Evolutionary conservation across 2,888 invertebrate species (phyloP), one percentile per base, ranked within the genome.

Genomic region (Pogonocherus hispidulus): DNA sequence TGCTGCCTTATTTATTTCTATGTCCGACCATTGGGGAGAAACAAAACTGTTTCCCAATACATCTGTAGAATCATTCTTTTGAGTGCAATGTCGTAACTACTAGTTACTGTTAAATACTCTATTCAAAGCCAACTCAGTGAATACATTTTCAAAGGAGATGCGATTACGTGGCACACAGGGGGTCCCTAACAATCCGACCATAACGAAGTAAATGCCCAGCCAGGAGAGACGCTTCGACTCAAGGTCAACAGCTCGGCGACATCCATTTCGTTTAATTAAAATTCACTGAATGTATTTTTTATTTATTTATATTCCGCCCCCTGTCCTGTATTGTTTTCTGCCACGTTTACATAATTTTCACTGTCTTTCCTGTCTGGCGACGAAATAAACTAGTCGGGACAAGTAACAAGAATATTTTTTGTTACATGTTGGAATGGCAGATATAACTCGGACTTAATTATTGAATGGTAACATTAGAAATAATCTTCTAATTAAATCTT

Each of bases 111-210:
- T 52, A 52, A 52, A 52, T 52, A 27, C 27, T 16, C 51, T 18
- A 52, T 27, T 52, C 27, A 27, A 52, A 27, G 5, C 27, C 27
- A 27, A 52, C 27, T 27, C 51, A 52, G 23, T 20, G 51, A 49
- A 49, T 27, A 27, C n/a, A 16, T 52, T 52, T 27, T 52, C 51
- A 52, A 52, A 52, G 51, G 14, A 52, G 51, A 52, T 23, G 27
- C 23, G 27, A 52, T 52, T 52, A 52, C 27, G 51, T n/a, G 22
- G 20, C 49, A n/a, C n/a, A n/a, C 49, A 11, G 49, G 22, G 49
- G 51, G 51, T 52, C 51, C 51, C 16, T 27, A 27, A 27, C 51
- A 52, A 52, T 52, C 51, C 51, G 16, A 27, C 51, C 51, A 23
- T 23, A 27, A 52, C 51, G 27, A 52, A 52, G 23, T 14, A 52